Evolutionary conservation across 2,113 vertebrate species (phyloP).

Genomic region (Periophthalmodon schlosseri): DNA sequence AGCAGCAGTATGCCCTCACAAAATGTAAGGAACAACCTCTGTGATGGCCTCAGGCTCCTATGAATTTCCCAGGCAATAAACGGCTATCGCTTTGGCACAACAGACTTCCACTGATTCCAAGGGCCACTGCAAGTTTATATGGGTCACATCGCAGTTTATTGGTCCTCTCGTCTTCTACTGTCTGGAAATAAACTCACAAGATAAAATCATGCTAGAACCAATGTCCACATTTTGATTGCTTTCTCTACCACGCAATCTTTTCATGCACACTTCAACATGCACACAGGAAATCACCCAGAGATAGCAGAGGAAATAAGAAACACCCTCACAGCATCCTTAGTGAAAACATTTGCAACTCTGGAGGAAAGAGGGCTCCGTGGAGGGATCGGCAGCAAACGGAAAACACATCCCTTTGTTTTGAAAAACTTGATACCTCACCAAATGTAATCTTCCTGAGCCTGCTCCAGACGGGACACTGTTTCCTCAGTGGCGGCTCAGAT

Average conservation of each 20-base stretch:
- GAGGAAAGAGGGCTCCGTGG: constrained; percentile 59
- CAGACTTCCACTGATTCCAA: background rate
- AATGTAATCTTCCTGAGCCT: constrained; percentile 74
- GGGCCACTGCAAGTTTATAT: background rate
- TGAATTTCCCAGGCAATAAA: background rate
- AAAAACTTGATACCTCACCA: constrained; percentile 71
- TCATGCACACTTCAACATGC: constrained; percentile 47
- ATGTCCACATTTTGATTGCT: constrained; percentile 20
- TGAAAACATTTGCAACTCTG: constrained; percentile 75
- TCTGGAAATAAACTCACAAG: constrained; percentile 7
- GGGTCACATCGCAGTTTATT: constrained; percentile 11
- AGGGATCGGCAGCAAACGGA: constrained; percentile 63
- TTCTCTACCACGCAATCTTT: constrained; percentile 12
- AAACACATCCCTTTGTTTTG: constrained; percentile 76
- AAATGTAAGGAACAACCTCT: background rate
- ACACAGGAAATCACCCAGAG: constrained; percentile 71
- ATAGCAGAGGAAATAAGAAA: constrained; percentile 76
- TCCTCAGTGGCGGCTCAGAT: constrained; percentile 62
- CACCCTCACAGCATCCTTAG: constrained; percentile 71
- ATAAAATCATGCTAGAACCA: background rate
- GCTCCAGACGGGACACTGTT: constrained; percentile 67
- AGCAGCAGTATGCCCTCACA: background rate
- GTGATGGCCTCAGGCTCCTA: background rate
- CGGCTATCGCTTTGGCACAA: background rate
- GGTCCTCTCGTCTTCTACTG: constrained; percentile 10